Percentiles rank a stretch among this genome's conserved stretches.
Conservation (phyloP, 2,113 vertebrate genomes). For the Marmota flaviventris region DNA sequence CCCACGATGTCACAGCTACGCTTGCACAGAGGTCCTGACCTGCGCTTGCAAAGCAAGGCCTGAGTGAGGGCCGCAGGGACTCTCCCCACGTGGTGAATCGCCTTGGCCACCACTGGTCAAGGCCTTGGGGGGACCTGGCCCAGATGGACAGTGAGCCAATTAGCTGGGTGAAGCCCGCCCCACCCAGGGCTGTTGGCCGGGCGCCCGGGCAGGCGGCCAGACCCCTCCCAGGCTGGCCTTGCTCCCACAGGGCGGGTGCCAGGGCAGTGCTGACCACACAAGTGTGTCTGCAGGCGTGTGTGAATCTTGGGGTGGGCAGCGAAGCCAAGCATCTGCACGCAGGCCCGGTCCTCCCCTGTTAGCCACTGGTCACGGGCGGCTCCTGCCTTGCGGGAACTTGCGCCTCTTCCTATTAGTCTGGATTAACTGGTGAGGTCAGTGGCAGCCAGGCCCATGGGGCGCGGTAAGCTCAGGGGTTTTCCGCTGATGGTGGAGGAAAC, state of each 20-base stretch:
- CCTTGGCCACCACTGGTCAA: rapidly evolving
- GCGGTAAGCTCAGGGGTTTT: background rate
- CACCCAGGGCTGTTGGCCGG: background rate
- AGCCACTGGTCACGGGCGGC: background rate
- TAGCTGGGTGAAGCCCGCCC: background rate
- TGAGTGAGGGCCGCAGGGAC: rapidly evolving
- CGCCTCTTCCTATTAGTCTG: background rate
- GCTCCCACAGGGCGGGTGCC: background rate
- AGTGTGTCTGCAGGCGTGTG: background rate
- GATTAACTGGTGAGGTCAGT: background rate
- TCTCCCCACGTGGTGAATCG: background rate
- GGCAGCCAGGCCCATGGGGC: background rate
- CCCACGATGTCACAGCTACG: rapidly evolving
- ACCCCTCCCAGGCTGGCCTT: background rate
- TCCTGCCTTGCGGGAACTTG: background rate
- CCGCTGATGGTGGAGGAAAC: background rate
- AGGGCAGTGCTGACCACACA: background rate
- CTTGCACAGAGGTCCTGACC: background rate
- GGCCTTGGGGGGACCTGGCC: background rate
- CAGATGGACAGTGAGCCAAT: background rate
- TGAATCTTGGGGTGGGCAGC: background rate
- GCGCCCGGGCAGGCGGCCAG: background rate
- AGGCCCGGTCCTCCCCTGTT: background rate
- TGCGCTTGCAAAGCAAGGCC: too few relatives aligned
- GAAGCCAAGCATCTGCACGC: background rate